Evolutionary conservation across 2,113 vertebrate species (phyloP).

Genomic region (Cheirogaleus medius): DNA sequence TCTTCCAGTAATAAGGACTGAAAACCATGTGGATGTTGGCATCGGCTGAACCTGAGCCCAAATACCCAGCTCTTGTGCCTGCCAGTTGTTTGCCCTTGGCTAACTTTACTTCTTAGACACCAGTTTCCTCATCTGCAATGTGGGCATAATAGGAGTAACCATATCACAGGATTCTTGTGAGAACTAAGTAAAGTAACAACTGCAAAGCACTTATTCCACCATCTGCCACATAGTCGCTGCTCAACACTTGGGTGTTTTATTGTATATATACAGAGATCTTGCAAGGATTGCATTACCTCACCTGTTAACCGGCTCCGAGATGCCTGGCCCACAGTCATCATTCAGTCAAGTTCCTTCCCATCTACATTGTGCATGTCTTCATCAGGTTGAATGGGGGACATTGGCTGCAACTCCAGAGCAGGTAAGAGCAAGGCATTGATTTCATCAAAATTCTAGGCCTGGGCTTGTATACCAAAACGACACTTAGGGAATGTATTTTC

Average conservation of each 20-base stretch:
- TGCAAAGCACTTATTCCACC: neutral
- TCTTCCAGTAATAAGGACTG: neutral
- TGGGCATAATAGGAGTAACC: neutral
- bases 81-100: neutral
- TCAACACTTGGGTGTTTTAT: neutral
- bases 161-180: neutral
- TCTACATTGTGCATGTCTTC: neutral
- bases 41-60: neutral
- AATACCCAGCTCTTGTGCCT: neutral
- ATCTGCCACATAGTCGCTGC: neutral
- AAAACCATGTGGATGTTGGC: neutral
- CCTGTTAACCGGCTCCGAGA: neutral
- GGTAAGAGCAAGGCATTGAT: neutral
- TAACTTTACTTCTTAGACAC: neutral
- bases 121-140: neutral
- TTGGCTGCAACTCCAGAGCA: neutral
- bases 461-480: neutral
- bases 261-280: neutral
- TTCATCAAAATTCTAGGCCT: neutral
- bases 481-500: neutral
- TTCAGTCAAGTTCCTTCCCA: neutral
- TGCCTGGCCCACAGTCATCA: neutral
- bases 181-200: neutral
- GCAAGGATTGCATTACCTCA: neutral
- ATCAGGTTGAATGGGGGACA: neutral